A percentile compares a stretch with the other conserved stretches of the same genome.
Evolutionary conservation across 2,888 invertebrate species (phyloP).

Genomic region (Catocala nupta): DNA sequence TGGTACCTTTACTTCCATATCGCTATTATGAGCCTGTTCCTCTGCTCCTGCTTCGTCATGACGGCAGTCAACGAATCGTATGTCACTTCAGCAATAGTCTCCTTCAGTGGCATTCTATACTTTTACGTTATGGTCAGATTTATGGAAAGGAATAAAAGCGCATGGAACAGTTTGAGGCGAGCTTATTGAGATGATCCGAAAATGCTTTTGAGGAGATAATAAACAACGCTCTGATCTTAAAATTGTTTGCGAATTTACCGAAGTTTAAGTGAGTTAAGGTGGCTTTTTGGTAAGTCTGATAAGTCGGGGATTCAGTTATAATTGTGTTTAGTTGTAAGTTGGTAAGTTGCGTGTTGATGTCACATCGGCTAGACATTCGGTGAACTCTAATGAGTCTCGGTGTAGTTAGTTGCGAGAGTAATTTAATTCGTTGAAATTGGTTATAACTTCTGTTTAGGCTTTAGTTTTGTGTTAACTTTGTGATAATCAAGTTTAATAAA

Average conservation of each 20-base stretch:
- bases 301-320: slow-evolving; percentile 26
- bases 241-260: slow-evolving; percentile 46
- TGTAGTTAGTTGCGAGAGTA: no score
- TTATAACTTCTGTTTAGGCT: no score
- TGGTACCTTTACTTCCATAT: slow-evolving; percentile 71
- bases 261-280: slow-evolving; percentile 45
- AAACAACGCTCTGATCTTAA: slow-evolving; percentile 44
- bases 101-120: slow-evolving; percentile 56
- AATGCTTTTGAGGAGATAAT: slow-evolving; percentile 48
- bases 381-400: no score
- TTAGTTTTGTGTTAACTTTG: no score
- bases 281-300: slow-evolving; percentile 36
- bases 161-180: slow-evolving; percentile 58
- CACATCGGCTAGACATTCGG: slow-evolving; percentile 1
- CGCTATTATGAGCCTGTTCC: slow-evolving; percentile 58
- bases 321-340: slow-evolving; percentile 32
- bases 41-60: slow-evolving; percentile 59
- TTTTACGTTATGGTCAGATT: slow-evolving; percentile 58
- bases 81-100: slow-evolving; percentile 48
- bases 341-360: slow-evolving; percentile 18
- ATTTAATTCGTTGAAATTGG: no score
- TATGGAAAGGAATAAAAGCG: slow-evolving; percentile 51
- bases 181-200: slow-evolving; percentile 53
- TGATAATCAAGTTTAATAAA: no score
- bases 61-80: slow-evolving; percentile 59